Conservation (phyloP, 2,797 vertebrate genomes). For the Ceryle rudis region DNA sequence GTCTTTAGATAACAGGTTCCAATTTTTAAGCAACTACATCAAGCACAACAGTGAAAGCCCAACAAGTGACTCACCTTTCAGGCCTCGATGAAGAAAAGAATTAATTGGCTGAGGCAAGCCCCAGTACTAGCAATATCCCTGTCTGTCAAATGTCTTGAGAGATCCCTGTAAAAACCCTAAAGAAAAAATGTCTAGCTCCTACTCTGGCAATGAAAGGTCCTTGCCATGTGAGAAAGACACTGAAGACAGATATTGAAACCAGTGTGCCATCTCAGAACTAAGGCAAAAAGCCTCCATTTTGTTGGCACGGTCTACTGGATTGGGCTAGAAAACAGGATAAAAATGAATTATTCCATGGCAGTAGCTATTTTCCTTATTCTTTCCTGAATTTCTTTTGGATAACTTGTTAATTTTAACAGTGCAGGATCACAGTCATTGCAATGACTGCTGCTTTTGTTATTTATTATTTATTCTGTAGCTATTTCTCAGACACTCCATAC, state of each 20-base stretch:
- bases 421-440: accelerated
- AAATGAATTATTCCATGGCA: not conserved
- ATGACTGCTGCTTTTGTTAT: not conserved
- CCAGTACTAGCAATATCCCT: not conserved
- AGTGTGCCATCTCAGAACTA: not conserved
- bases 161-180: not conserved
- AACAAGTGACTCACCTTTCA: not conserved
- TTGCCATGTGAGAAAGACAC: not conserved
- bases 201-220: not conserved
- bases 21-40: not conserved
- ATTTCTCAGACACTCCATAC: not conserved
- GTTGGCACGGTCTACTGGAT: not conserved
- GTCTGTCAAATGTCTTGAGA: not conserved
- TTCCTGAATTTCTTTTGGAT: not conserved
- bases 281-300: not conserved
- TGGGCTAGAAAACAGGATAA: not conserved
- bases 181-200: not conserved
- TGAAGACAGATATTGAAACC: not conserved
- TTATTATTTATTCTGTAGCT: not conserved
- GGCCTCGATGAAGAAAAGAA: not conserved
- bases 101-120: not conserved
- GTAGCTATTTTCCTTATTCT: not conserved
- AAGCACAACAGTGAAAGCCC: not conserved
- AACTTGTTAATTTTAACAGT: not conserved
- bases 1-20: not conserved